Evolutionary conservation across 2,113 vertebrate species (phyloP).

Genomic region (Nerophis lumbriciformis): DNA sequence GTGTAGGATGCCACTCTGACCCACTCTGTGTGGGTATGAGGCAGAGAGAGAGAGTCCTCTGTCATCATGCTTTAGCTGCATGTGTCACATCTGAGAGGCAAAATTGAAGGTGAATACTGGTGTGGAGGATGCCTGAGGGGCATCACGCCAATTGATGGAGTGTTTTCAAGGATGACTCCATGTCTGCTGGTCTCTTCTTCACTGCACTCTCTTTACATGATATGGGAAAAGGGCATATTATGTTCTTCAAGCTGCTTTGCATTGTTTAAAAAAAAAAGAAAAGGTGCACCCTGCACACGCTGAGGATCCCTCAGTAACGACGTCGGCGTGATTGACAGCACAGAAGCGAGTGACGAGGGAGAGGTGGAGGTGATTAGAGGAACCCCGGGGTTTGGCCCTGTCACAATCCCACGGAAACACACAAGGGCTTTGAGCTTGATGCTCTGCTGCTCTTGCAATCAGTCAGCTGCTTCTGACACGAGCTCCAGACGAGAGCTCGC

Average conservation of each 20-base stretch:
- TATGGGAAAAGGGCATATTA: not conserved
- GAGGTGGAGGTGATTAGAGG: conserved; percentile 30
- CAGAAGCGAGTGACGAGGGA: conserved; percentile 20
- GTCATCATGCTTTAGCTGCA: conserved; percentile 18
- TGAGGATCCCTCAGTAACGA: conserved; percentile 16
- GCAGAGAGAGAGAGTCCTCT: conserved; percentile 7
- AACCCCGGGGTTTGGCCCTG: conserved; percentile 27
- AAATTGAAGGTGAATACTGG: conserved; percentile 3
- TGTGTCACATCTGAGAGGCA: conserved; percentile 21
- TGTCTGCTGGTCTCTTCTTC: not conserved
- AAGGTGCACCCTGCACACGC: conserved; percentile 4
- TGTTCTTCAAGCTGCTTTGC: not conserved
- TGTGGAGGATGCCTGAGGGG: conserved; percentile 45
- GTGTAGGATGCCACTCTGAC: conserved; percentile 5
- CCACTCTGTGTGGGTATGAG: not conserved
- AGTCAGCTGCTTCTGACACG: conserved; percentile 39
- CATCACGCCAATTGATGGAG: conserved; percentile 6
- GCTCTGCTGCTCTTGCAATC: conserved; percentile 31
- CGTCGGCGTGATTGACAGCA: conserved; percentile 31
- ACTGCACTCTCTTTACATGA: not conserved
- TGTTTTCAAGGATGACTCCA: conserved; percentile 9
- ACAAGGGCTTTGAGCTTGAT: conserved; percentile 5
- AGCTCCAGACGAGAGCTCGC: conserved; percentile 25
- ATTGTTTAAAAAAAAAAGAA: not conserved
- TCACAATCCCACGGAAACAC: conserved; percentile 21